Percentiles rank a stretch among this genome's conserved stretches.
phyloP scores from a whole-genome alignment of 2,113 vertebrate species.

The Eolophus roseicapilla region DNA sequence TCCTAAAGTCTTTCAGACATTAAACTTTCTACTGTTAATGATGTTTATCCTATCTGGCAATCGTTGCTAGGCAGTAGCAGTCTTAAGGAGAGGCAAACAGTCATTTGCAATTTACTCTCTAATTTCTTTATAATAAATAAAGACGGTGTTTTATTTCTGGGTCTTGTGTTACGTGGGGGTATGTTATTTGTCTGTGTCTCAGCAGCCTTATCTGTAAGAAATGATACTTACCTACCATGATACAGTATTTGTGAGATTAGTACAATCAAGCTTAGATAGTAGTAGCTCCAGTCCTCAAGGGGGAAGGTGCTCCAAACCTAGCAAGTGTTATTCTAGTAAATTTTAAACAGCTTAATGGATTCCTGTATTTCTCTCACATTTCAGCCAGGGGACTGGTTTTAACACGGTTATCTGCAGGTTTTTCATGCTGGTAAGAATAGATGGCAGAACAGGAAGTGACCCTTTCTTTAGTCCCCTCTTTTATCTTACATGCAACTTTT shows the following conservation, averaged over 20 bases:
- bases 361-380: background rate
- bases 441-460: background rate
- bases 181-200: background rate
- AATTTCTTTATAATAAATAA: conserved; percentile 39
- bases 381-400: background rate
- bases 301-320: background rate
- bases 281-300: background rate
- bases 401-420: background rate
- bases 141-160: background rate
- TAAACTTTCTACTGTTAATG: background rate
- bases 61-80: conserved; percentile 20
- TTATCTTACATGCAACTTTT: background rate
- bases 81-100: conserved; percentile 14
- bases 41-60: conserved; percentile 44
- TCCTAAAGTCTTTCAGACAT: background rate
- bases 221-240: background rate
- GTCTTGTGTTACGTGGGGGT: background rate
- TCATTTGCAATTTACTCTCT: conserved; percentile 42
- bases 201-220: background rate
- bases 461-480: background rate
- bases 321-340: background rate
- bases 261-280: background rate
- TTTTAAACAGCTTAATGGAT: background rate
- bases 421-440: background rate
- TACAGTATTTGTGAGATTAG: background rate